Evolutionary conservation across 1,140 invertebrate genomes (phyloP), one percentile per base, ranked within the genome.

Genomic region (Wasmannia auropunctata): DNA sequence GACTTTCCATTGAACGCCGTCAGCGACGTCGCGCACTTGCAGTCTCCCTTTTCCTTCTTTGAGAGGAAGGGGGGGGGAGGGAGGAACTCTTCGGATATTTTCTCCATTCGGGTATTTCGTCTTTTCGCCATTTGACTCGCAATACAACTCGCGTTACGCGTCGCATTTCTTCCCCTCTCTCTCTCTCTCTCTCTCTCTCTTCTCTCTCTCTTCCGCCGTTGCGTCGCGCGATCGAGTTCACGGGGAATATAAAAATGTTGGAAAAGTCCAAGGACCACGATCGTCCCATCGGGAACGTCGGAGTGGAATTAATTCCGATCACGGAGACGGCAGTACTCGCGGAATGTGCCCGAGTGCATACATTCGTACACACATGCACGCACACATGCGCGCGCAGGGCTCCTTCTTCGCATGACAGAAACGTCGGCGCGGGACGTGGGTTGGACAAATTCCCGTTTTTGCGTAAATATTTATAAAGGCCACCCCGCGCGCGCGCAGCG

Each of bases 221-320:
- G n/a, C n/a, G n/a, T n/a, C n/a, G n/a, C 22, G 51, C 34, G 77
- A 19, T 25, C 56, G 31, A 79, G 49, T 85, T 85, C 49, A 40
- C 43, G 58, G 22, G 60, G 25, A 86, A 49, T 49, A 67, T 70
- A 49, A 84, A 86, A 86, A 40, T 83, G 49, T 43, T 46, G 54
- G 56, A 62, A 77, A 81, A 62, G 76, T 81, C 51, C 76, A 56
- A 70, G 76, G 63, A 62, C 25, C 34, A 5, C 46, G 28, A 25
- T 69, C n/a, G 58, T 62, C 37, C 74, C 31, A 37, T 67, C 28
- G 62, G 22, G 22, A 5, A 69, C 34, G 22, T 10, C 49, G 19
- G 11, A 43, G 49, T 56, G 76, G 63, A 69, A 86, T 86, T 81
- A 81, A 86, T 86, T 86, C 77, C 65, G 65, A 80, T 86, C 85